Evolutionary conservation across 2,113 vertebrate genomes (phyloP), one percentile per base, ranked within the genome.

Genomic region (Cariama cristata): DNA sequence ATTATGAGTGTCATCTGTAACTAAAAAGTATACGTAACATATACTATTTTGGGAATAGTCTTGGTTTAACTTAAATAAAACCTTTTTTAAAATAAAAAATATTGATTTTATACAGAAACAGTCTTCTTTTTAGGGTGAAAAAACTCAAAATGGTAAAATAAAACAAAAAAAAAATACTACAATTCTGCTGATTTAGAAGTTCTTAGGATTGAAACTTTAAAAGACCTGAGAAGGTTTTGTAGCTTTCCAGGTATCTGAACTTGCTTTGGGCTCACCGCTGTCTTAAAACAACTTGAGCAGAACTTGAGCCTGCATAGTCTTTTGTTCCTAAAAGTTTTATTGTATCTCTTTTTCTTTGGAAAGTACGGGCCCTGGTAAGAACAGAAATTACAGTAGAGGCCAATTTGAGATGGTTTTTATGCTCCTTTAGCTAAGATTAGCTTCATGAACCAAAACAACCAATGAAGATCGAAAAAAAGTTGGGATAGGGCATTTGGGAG

Each of bases 391-490:
- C n/a, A 93, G 8, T 9, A 88, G 59, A 74, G 59, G 35, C 14
- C 11, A 50, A 6, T 77, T 26, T 86, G 72, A 74, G 66, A 50
- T 47, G 4, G 1, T 35, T 96, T 93, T 95, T 82, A 68, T 76
- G 12, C 24, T 87, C 9, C 33, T 79, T 74, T 87, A 73, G 79
- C 47, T 75, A 75, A 88, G 50, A 69, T 66, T 91, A 62, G 4
- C 19, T 90, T 94, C 55, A 88, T 92, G 92, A 93, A 90, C 86
- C 59, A 88, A 95, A 95, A 93, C 86, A 84, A 86, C 16, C 1
- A 6, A 44, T 47, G 72, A 74, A 93, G 47, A 86, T 2, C 74
- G 35, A 60, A 89, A 96, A 86, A 67, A 66, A 73, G 5, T 66
- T 75, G 22, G 32, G 23, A 77, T 74, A 75, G 21, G 55, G 28